phyloP scores from a whole-genome alignment of 2,113 vertebrate species.

The Puffinus mauretanicus region DNA sequence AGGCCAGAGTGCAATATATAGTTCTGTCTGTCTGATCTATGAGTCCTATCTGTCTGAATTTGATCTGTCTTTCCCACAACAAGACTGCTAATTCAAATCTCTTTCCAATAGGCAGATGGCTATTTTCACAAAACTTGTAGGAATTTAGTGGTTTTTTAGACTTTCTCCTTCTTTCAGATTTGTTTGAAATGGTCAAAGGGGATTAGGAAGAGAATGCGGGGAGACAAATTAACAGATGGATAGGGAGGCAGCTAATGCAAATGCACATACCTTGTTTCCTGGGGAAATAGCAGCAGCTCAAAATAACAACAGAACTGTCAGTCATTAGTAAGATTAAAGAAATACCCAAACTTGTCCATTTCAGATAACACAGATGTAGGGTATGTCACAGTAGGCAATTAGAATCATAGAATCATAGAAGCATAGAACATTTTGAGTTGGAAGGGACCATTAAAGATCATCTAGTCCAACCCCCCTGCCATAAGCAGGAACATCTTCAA shows the following conservation, averaged over 20 bases:
- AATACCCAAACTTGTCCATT: neutral
- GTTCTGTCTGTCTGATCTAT: slow-evolving; percentile 25
- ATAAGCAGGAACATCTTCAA: too few relatives aligned
- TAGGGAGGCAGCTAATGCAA: neutral
- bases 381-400: neutral
- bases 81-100: neutral
- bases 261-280: neutral
- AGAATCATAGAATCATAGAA: too few relatives aligned
- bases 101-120: neutral
- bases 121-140: slow-evolving; percentile 16
- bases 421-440: too few relatives aligned
- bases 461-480: too few relatives aligned
- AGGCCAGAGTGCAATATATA: slow-evolving; percentile 23
- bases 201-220: neutral
- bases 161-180: neutral
- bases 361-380: neutral
- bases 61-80: neutral
- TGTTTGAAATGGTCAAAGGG: slow-evolving; percentile 4
- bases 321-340: neutral
- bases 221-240: slow-evolving; percentile 15
- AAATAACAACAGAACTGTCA: neutral
- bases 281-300: neutral
- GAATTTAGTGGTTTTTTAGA: neutral
- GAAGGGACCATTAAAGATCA: too few relatives aligned
- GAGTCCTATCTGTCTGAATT: slow-evolving; percentile 17